Base-by-base conservation (phyloP, 1,140 invertebrate genomes). In the Aphaenogaster rudis region DNA sequence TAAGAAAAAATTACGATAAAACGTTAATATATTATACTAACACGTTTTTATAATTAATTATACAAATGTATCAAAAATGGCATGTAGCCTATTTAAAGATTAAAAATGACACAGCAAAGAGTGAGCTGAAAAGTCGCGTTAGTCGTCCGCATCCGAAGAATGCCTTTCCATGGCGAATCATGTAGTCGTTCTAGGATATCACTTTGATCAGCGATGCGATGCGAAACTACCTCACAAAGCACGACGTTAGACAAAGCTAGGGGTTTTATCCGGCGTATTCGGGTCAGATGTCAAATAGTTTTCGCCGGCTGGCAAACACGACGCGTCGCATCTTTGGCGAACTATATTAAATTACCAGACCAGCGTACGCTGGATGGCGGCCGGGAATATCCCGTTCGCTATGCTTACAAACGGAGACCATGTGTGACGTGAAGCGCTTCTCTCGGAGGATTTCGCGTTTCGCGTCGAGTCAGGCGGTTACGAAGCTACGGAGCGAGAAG, bases 181-280 rank as follows among this genome's bases (percentile, higher is more conserved):
- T 7, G 28, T 17, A 72, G 54, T 52, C 3, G 21, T 39, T 45
- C 39, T 3, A 8, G 13, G 13, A 21, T 9, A 15, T 28, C 28
- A 21, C 85, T 81, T 87, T 86, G 85, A 82, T 71, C 69, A 54
- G 13, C 33, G 78, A 88, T 57, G 50, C 50, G 45, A 33, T 36
- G 52, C 28, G 15, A 76, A 48, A 84, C 4, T 42, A 76, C 42
- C 45, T 61, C 21, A 72, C 72, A 76, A 74, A 86, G 67, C 50
- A 21, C 33, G 21, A 52, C 45, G 42, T 78, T 76, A 48, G 59
- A 78, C 69, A 78, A 74, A 88, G 63, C 64, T 67, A 13, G 17
- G n/a, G 57, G 54, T 78, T 84, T 86, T 86, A 86, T 50, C 54
- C 50, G 48, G 54, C 52, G 57, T 64, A 79, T 79, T 72, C 39